phyloP scores from a whole-genome alignment of 2,113 vertebrate genomes.

The Corynorhinus townsendii region DNA sequence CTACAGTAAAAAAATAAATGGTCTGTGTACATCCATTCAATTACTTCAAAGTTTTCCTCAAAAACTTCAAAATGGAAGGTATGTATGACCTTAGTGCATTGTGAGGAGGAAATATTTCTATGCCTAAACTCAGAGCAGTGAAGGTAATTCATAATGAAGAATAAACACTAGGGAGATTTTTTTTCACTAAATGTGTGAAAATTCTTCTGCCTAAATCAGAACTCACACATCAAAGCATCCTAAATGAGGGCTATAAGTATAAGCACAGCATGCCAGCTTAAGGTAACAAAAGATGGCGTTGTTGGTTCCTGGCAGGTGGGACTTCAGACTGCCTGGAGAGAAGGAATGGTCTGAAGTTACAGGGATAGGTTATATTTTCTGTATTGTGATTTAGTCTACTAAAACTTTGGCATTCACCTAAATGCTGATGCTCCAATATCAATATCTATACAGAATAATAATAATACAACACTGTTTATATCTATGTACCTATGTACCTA shows the following conservation, averaged over 20 bases:
- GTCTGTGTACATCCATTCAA: background rate
- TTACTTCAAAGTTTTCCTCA: background rate
- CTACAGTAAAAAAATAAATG: background rate
- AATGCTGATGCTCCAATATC: background rate
- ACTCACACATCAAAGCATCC: background rate
- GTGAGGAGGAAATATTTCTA: background rate
- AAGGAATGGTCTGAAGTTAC: background rate
- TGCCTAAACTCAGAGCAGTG: background rate
- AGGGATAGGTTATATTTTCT: background rate
- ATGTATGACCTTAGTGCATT: background rate
- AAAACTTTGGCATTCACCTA: background rate
- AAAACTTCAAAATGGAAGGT: background rate
- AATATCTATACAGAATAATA: background rate
- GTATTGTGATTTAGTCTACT: background rate
- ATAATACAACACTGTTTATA: no score
- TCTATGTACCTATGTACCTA: background rate
- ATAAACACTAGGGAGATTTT: background rate
- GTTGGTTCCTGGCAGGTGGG: rapidly evolving
- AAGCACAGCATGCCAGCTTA: background rate
- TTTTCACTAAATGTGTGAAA: background rate
- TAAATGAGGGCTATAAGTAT: background rate
- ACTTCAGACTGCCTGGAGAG: background rate
- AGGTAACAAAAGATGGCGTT: background rate
- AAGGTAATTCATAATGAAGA: background rate
- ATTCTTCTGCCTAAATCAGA: background rate